Evolutionary conservation across 2,888 invertebrate species (phyloP).

Genomic region (Brachyopa scutellaris): DNA sequence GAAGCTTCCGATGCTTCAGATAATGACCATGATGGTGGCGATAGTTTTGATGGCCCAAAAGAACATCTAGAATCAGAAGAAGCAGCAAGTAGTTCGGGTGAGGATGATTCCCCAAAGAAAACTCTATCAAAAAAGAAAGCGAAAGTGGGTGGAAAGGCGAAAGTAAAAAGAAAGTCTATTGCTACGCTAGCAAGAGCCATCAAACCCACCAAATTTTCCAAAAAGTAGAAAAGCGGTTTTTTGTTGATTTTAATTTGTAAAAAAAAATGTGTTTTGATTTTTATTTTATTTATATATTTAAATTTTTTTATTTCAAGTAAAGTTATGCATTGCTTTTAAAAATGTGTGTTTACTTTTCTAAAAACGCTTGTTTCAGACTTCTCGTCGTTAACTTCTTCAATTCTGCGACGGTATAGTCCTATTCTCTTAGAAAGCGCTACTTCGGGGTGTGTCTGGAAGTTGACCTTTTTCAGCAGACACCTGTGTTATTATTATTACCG

Average conservation of each 20-base stretch:
- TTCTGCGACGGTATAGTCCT: too few relatives aligned
- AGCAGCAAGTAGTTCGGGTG: background rate
- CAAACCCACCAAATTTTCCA: constrained; percentile 13
- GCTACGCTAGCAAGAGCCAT: constrained; percentile 32
- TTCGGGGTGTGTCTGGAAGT: too few relatives aligned
- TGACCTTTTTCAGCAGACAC: too few relatives aligned
- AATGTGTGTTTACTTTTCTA: too few relatives aligned
- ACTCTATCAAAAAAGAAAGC: background rate
- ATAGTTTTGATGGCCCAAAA: too few relatives aligned
- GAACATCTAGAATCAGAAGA: background rate
- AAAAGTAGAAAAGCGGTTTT: background rate
- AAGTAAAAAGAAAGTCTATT: constrained; percentile 41
- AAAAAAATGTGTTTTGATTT: background rate
- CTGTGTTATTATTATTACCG: too few relatives aligned
- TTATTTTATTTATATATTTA: background rate
- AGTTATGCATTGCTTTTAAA: background rate
- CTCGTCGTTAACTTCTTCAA: too few relatives aligned
- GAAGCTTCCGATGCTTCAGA: background rate
- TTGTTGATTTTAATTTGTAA: background rate
- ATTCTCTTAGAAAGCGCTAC: too few relatives aligned
- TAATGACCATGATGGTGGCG: too few relatives aligned
- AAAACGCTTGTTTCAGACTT: too few relatives aligned
- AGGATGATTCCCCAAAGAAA: background rate
- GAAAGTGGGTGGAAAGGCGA: background rate
- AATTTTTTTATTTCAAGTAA: background rate